Percentiles rank a stretch among this genome's conserved stretches.
phyloP scores from a whole-genome alignment of 2,888 invertebrate genomes.

The Aleiodes leptofemur region DNA sequence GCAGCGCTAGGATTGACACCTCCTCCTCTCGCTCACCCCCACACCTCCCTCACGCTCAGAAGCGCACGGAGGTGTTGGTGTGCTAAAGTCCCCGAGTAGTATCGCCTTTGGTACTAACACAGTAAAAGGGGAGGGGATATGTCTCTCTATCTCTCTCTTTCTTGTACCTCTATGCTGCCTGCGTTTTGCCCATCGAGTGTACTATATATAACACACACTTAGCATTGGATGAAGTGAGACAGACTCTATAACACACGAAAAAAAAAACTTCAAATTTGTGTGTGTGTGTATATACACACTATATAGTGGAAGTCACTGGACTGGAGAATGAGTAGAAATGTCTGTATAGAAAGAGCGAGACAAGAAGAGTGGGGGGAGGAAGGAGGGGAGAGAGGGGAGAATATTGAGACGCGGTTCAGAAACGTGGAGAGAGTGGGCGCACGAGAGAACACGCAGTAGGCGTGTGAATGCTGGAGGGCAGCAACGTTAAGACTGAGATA shows the following conservation, averaged over 20 bases:
- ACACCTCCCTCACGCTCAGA: constrained; percentile 67
- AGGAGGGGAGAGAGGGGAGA: too few relatives aligned
- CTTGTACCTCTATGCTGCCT: too few relatives aligned
- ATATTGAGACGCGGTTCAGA: constrained; percentile 34
- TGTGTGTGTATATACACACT: constrained; percentile 15
- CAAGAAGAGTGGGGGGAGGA: constrained; percentile 5
- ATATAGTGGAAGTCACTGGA: constrained; percentile 31
- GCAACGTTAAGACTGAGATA: constrained; percentile 73
- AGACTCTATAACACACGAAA: constrained; percentile 9
- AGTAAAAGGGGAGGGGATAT: constrained; percentile 10
- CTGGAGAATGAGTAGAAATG: constrained; percentile 28
- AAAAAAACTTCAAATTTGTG: background rate
- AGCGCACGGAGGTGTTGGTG: constrained; percentile 70
- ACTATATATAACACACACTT: too few relatives aligned
- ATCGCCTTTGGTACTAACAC: constrained; percentile 46
- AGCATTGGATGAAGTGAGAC: constrained; percentile 9
- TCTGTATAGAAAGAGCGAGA: constrained; percentile 20
- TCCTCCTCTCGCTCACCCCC: constrained; percentile 74
- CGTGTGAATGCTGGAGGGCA: constrained; percentile 75
- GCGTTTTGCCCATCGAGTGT: background rate
- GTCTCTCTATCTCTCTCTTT: too few relatives aligned
- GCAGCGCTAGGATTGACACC: constrained; percentile 76
- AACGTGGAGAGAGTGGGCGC: constrained; percentile 62
- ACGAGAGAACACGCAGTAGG: constrained; percentile 68
- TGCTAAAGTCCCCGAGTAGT: constrained; percentile 69